Percentiles rank a stretch among this genome's conserved stretches.
These are phyloP conservation scores for Neostethus bicornis DNA, from an alignment of 2,797 vertebrate genomes.

Conservation along the genomic window DNA sequence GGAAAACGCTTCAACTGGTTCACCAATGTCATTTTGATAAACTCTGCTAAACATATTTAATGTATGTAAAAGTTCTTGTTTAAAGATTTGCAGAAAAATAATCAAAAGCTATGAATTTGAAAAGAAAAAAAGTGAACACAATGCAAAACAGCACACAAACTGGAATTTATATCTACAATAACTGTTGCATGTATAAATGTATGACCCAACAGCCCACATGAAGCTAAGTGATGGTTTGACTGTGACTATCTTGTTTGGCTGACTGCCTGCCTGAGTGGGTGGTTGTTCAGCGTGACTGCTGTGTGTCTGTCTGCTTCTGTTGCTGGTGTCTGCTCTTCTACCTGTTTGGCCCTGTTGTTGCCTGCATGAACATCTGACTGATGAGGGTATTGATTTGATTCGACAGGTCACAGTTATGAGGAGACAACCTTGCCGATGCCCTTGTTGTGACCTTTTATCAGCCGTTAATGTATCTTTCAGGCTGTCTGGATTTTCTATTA, in stretches of 20 bases:
- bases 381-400: slow-evolving; percentile 60
- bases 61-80: not conserved
- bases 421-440: slow-evolving; percentile 34
- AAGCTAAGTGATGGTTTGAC: slow-evolving; percentile 45
- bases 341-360: slow-evolving; percentile 42
- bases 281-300: slow-evolving; percentile 50
- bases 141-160: slow-evolving; percentile 20
- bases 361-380: slow-evolving; percentile 30
- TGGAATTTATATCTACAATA: slow-evolving; percentile 56
- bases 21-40: slow-evolving; percentile 16
- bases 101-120: slow-evolving; percentile 29
- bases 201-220: slow-evolving; percentile 31
- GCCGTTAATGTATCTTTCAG: slow-evolving; percentile 28
- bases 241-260: slow-evolving; percentile 55
- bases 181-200: slow-evolving; percentile 57
- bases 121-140: slow-evolving; percentile 25
- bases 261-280: slow-evolving; percentile 60
- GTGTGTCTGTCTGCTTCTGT: slow-evolving; percentile 24
- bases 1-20: slow-evolving; percentile 7
- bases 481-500: slow-evolving; percentile 9
- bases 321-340: slow-evolving; percentile 31
- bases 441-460: slow-evolving; percentile 50
- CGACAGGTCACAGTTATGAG: slow-evolving; percentile 33
- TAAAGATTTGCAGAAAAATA: slow-evolving; percentile 5
- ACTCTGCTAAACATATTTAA: not conserved